Evolutionary conservation across 2,797 vertebrate genomes (phyloP).

Genomic region (Onychomys arenicola): DNA sequence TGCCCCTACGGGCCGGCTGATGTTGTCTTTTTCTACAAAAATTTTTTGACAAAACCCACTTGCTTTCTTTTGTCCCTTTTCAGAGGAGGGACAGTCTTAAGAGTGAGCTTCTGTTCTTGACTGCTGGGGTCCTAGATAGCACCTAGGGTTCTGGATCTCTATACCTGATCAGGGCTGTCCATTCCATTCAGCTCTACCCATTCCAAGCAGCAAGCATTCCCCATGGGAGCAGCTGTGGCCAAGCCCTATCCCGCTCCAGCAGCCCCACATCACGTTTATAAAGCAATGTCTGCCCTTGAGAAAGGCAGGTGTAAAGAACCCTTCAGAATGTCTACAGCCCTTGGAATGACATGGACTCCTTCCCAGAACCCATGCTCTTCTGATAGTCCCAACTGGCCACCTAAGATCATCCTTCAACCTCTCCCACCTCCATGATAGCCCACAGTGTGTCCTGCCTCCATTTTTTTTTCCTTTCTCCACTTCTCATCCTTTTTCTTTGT

Average conservation of each 20-base stretch:
- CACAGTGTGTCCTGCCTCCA: not conserved
- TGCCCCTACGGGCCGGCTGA: not conserved
- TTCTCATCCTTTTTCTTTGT: not conserved
- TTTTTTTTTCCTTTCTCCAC: not conserved
- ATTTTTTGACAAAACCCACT: not conserved
- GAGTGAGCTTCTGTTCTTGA: not conserved
- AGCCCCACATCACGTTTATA: not conserved
- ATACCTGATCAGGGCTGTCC: not conserved
- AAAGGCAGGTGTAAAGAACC: not conserved
- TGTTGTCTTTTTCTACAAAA: not conserved
- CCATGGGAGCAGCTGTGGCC: not conserved
- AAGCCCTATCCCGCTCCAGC: not conserved
- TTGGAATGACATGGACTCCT: not conserved
- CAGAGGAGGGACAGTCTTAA: not conserved
- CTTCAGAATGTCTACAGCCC: not conserved
- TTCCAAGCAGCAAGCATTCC: not conserved
- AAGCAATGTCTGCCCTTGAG: not conserved
- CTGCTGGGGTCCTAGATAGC: not conserved
- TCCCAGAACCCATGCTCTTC: not conserved
- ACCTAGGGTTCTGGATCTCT: not conserved
- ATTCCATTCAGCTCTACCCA: not conserved
- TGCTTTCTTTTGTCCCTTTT: not conserved
- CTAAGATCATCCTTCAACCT: not conserved
- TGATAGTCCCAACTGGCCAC: not conserved
- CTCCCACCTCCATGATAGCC: not conserved